phyloP scores from a whole-genome alignment of 2,888 invertebrate species.

The Melanophora roralis region DNA sequence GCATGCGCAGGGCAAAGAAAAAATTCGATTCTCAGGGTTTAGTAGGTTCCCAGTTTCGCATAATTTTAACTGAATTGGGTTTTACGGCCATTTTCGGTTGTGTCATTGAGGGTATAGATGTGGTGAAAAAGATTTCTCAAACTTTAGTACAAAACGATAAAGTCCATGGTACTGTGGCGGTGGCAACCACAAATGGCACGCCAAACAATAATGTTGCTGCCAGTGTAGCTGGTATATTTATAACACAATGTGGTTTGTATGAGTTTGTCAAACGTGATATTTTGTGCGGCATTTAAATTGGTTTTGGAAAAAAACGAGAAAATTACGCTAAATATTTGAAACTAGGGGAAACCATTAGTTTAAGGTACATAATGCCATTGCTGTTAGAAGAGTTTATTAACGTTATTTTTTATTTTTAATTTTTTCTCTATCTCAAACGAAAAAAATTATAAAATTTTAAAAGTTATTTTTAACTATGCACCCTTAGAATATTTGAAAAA shows the following conservation, averaged over 20 bases:
- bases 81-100: conserved; percentile 90
- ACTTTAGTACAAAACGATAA: conserved; percentile 71
- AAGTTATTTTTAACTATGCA: conserved; percentile 12
- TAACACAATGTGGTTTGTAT: conserved; percentile 77
- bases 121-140: conserved; percentile 87
- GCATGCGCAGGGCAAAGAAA: conserved; percentile 88
- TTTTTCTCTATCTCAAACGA: no score
- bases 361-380: no score
- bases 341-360: no score
- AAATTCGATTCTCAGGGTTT: conserved; percentile 87
- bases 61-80: conserved; percentile 88
- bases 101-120: conserved; percentile 87
- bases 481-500: conserved; percentile 27
- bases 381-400: no score
- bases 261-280: conserved; percentile 55
- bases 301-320: not conserved
- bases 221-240: conserved; percentile 38
- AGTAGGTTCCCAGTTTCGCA: conserved; percentile 91
- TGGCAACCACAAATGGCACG: conserved; percentile 40
- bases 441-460: not conserved
- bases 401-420: no score
- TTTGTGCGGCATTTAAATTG: conserved; percentile 51
- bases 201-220: not conserved
- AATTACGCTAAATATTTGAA: not conserved
- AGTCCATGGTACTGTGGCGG: conserved; percentile 73